A percentile compares a stretch with the other conserved stretches of the same genome.
Evolutionary conservation across 2,113 vertebrate species (phyloP).

Genomic region (Ceuthmochares aereus): DNA sequence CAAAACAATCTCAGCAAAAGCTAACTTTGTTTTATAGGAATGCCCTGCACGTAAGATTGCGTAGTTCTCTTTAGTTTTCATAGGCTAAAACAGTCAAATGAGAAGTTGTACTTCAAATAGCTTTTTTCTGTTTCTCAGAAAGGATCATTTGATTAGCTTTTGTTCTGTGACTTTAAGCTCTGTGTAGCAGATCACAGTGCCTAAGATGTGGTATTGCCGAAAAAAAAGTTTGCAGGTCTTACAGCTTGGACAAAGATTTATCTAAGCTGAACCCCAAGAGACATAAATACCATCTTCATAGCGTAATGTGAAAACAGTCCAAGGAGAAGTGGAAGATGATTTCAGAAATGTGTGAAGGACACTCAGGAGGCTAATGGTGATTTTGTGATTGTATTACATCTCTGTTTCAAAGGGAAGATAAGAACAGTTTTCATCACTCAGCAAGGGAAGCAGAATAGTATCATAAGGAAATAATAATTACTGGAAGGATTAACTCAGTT

Average conservation of each 20-base stretch:
- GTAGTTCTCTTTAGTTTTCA: not conserved
- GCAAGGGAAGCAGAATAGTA: not conserved
- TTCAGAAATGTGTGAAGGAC: conserved; percentile 4
- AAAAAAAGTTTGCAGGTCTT: not conserved
- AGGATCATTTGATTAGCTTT: not conserved
- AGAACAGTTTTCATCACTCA: not conserved
- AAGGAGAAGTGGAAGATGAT: not conserved
- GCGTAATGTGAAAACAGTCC: not conserved
- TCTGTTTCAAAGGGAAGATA: not conserved
- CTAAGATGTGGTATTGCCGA: not conserved
- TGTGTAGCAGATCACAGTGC: not conserved
- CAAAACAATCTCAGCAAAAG: not conserved
- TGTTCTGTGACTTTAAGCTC: not conserved
- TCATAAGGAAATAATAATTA: conserved; percentile 26
- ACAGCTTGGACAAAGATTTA: not conserved
- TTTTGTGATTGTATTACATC: not conserved
- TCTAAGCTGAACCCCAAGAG: not conserved
- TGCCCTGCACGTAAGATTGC: not conserved
- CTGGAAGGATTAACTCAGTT: conserved; percentile 23
- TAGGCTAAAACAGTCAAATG: not conserved
- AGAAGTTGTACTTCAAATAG: not conserved
- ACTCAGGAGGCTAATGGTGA: not conserved
- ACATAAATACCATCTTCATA: not conserved
- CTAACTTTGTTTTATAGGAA: not conserved
- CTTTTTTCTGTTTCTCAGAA: not conserved